A percentile compares a stretch with the other conserved stretches of the same genome.
phyloP scores from a whole-genome alignment of 2,113 vertebrate genomes.

The Alaudala cheleensis region DNA sequence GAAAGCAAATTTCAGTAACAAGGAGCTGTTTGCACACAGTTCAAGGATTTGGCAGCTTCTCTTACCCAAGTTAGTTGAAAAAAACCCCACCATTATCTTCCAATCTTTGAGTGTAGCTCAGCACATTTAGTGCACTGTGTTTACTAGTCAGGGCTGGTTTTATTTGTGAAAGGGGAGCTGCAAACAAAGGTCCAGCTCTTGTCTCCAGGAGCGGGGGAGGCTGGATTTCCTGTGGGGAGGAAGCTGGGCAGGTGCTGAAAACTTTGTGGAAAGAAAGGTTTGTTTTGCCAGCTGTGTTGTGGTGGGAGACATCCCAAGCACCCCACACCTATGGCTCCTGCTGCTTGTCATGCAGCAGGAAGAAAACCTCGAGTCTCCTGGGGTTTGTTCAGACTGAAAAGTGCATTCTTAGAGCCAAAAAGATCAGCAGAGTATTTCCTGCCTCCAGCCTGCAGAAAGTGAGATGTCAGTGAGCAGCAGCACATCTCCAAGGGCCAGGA shows the following conservation, averaged over 20 bases:
- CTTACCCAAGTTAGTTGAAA: background rate
- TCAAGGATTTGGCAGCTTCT: background rate
- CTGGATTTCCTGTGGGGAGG: conserved; percentile 34
- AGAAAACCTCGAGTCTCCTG: background rate
- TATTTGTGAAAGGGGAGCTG: background rate
- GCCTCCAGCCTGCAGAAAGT: background rate
- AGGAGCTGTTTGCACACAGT: background rate
- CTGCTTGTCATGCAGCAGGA: background rate
- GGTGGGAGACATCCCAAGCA: background rate
- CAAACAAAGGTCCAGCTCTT: background rate
- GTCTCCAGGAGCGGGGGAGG: background rate
- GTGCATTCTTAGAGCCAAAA: background rate
- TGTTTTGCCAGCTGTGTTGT: conserved; percentile 29
- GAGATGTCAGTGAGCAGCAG: background rate
- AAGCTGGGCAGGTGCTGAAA: conserved; percentile 9
- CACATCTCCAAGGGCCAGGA: background rate
- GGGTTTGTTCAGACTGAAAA: background rate
- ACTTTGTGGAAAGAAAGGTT: background rate
- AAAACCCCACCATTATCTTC: background rate
- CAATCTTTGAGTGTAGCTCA: background rate
- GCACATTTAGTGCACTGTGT: background rate
- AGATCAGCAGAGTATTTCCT: conserved; percentile 1
- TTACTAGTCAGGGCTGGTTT: background rate
- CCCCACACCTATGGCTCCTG: background rate
- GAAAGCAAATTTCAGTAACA: background rate